A percentile compares a stretch with the other conserved stretches of the same genome.
Conservation (phyloP, 1,140 invertebrate species). For the Chelonus insularis region DNA sequence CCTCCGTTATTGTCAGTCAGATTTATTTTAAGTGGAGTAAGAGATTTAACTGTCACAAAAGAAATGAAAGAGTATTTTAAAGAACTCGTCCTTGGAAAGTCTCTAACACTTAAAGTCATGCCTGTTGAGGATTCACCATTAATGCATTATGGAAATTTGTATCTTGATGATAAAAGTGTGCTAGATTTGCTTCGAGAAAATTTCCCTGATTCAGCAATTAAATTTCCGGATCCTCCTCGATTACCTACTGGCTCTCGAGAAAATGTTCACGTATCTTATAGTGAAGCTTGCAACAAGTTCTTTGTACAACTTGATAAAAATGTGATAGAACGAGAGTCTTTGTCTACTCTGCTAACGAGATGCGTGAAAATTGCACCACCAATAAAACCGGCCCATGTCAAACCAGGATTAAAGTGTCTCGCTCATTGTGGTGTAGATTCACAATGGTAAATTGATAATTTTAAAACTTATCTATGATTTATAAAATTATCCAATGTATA, state of each 20-base stretch:
- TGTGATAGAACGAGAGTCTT: slow-evolving; percentile 57
- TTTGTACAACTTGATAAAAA: slow-evolving; percentile 70
- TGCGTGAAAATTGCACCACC: slow-evolving; percentile 40
- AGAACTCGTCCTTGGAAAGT: slow-evolving; percentile 65
- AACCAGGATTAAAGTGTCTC: slow-evolving; percentile 69
- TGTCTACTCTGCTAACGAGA: slow-evolving; percentile 38
- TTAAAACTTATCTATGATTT: too few species aligned
- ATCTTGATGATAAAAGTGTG: slow-evolving; percentile 63
- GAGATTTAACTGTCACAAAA: slow-evolving; percentile 66
- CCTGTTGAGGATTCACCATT: slow-evolving; percentile 68
- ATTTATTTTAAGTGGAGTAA: slow-evolving; percentile 70
- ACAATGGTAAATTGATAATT: slow-evolving; percentile 66
- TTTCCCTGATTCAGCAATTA: slow-evolving; percentile 46
- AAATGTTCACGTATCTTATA: slow-evolving; percentile 69
- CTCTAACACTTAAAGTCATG: slow-evolving; percentile 67
- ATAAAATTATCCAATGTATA: too few species aligned
- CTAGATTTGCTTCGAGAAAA: slow-evolving; percentile 60
- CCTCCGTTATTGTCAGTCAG: slow-evolving; percentile 73
- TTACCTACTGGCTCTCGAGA: slow-evolving; percentile 49
- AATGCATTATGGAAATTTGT: slow-evolving; percentile 73
- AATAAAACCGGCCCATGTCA: slow-evolving; percentile 58
- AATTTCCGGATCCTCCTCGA: slow-evolving; percentile 60
- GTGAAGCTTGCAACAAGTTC: slow-evolving; percentile 71
- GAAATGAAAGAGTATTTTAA: slow-evolving; percentile 73
- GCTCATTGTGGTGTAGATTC: slow-evolving; percentile 72